Base-by-base conservation (phyloP, 2,113 vertebrate species). In the Microcebus lehilahytsara region DNA sequence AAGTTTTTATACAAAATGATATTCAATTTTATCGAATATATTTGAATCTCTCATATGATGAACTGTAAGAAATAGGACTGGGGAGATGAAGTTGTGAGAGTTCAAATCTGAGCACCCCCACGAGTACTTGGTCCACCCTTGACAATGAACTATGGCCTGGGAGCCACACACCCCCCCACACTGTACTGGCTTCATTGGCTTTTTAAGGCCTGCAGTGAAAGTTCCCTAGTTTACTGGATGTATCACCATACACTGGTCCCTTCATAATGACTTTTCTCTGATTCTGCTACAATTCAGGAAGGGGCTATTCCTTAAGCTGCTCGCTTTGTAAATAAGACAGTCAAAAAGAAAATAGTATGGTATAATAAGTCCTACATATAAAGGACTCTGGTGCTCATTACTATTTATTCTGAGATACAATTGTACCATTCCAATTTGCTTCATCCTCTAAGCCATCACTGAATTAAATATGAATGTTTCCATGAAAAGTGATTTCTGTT, bases 121-220 rank as follows among this genome's bases (percentile, higher is more conserved):
- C 0, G 9, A 71, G 3, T 1, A 53, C 1, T 5, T 34, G 64
- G 6, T 23, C 30, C 30, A 17, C 12, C 9, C 20, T 27, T 34
- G 49, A 12, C 3, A 27, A 12, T 20, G 49, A 12, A 30, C 17
- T 10, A 2, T 17, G 5, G 58, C n/a, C 22, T 19, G 27, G 6
- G 60, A 64, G 49, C 20, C 27, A 12, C 62, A 11, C 6, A n/a
- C 2, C 51, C 8, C 27, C 12, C 14, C 23, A 8, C 23, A 5
- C 6, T 23, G 0, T 27, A 3, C 14, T 23, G 51, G 3, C 49
- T 46, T 62, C 27, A 0, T 5, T 64, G 30, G 20, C 19, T 79
- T 10, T 79, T 9, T 6, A 4, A 12, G 49, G 40, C 2, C 30
- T 30, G 0, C 2, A 10, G 2, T 1, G 12, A 27, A 64, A 16